Base-by-base conservation (phyloP, 2,888 invertebrate species). In the Cosmia trapezina region DNA sequence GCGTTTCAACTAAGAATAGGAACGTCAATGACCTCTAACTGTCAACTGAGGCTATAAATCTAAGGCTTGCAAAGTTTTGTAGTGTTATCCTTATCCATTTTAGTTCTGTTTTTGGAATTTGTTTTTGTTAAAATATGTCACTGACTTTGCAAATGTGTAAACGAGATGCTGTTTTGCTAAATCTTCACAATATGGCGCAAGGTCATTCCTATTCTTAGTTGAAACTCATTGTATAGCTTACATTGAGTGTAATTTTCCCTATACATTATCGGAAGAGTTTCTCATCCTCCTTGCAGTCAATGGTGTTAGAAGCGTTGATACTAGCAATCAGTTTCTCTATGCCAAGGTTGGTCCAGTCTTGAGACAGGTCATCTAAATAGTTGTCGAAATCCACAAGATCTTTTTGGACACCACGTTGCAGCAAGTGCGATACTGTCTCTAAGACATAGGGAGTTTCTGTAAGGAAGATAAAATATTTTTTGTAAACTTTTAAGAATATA, bases 361-460 rank as follows among this genome's bases (percentile, higher is more conserved):
- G 96, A 33, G 97, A 96, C 53, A 98, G 97, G 92, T 99, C 98
- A 93, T 99, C 99, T 80, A 99, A 96, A 94, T 99, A 99, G 95
- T 99, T 99, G 95, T 99, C 99, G 92, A 99, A 99, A 94, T 99
- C 99, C 17, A 98, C 96, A n/a, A 99, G 94, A 86, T 98, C 97
- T 75, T 97, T 97, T 92, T 98, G 98, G 0, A 97, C 97, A 62
- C 97, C 97, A 47, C 97, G 96, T 87, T 98, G 97, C 56, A 99
- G 93, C 62, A 99, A 95, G 47, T 97, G 95, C 1, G 98, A 97
- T 7, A 98, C 97, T 0, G 97, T 96, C 76, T 97, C 97, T 56
- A 98, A 89, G 0, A 97, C 95, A 77, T 96, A 95, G 8, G 93
- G 91, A 54, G 92, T 93, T 81, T 93, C 96, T 93, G 95, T 51